These are phyloP conservation scores for Apistogramma diplotaenia DNA, from an alignment of 2,113 vertebrate species.

Conservation along the genomic window DNA sequence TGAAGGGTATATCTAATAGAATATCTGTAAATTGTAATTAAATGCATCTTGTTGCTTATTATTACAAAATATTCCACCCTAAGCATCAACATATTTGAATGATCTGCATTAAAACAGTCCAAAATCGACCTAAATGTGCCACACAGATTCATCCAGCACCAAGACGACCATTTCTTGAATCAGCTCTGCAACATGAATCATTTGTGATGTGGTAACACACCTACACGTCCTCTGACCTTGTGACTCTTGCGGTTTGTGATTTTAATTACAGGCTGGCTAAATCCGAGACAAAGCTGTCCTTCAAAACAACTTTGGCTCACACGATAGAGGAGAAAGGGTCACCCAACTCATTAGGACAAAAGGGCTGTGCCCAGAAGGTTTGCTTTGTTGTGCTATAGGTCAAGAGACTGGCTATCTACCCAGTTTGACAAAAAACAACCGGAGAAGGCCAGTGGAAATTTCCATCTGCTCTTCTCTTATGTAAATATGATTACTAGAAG, in stretches of 20 bases:
- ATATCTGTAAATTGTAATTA: not conserved
- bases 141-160: not conserved
- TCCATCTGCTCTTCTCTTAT: not conserved
- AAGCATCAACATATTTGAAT: not conserved
- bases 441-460: not conserved
- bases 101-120: not conserved
- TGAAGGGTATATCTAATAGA: not conserved
- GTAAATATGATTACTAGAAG: not conserved
- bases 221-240: slow-evolving; percentile 39
- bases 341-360: slow-evolving; percentile 45
- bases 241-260: slow-evolving; percentile 53
- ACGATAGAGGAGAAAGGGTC: slow-evolving; percentile 48
- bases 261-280: slow-evolving; percentile 45
- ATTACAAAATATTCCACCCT: not conserved
- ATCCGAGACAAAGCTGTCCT: slow-evolving; percentile 53
- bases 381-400: not conserved
- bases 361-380: not conserved
- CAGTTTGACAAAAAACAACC: not conserved
- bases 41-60: not conserved
- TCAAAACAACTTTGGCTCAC: slow-evolving; percentile 58
- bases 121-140: not conserved
- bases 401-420: not conserved
- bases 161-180: not conserved
- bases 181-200: not conserved
- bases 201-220: slow-evolving; percentile 4